Conservation (phyloP, 2,797 vertebrate species). For the Acestrorhynchus altus region DNA sequence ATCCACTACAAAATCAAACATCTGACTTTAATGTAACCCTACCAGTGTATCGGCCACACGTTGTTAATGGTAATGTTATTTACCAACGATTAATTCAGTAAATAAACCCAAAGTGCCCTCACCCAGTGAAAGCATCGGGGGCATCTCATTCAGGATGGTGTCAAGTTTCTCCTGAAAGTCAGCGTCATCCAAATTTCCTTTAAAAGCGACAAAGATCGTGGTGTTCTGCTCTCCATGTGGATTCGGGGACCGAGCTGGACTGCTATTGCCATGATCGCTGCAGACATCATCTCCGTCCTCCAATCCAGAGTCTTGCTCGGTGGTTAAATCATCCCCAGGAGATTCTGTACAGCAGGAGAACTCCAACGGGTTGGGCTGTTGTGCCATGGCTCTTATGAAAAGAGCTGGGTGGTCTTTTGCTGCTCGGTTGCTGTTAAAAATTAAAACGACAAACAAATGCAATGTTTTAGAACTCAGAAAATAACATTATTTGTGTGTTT, state of each 20-base stretch:
- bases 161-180: constrained; percentile 92
- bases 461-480: too few relatives aligned
- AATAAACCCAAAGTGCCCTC: constrained; percentile 54
- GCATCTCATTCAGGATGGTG: constrained; percentile 86
- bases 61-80: too few relatives aligned
- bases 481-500: too few relatives aligned
- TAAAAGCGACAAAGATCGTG: constrained; percentile 92
- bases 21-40: too few relatives aligned
- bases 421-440: constrained; percentile 45
- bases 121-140: constrained; percentile 91
- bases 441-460: too few relatives aligned
- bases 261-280: constrained; percentile 54
- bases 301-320: constrained; percentile 89
- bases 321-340: constrained; percentile 77
- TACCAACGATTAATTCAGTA: too few relatives aligned
- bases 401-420: constrained; percentile 67
- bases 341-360: constrained; percentile 77
- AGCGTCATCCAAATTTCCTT: constrained; percentile 91
- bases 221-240: constrained; percentile 73
- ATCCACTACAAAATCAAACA: too few relatives aligned
- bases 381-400: constrained; percentile 75
- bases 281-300: constrained; percentile 81
- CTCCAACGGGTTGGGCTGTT: constrained; percentile 62
- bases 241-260: constrained; percentile 57
- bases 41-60: too few relatives aligned